phyloP scores from a whole-genome alignment of 2,888 invertebrate species.

The Crepidodera aurea region DNA sequence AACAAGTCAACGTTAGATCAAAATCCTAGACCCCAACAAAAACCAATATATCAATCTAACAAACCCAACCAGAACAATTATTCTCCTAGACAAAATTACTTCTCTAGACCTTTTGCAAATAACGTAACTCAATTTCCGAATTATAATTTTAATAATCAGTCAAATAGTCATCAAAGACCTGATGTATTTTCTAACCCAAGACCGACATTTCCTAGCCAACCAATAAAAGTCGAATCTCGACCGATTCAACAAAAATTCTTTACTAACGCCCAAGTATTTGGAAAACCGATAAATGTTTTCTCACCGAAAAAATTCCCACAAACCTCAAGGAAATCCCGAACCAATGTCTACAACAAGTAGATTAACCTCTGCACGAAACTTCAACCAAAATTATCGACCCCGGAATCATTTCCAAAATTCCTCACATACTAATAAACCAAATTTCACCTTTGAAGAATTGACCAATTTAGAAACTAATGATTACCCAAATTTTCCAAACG shows the following conservation, averaged over 20 bases:
- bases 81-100: not conserved
- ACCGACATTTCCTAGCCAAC: not conserved
- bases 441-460: not conserved
- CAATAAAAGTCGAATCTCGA: not conserved
- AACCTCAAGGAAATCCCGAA: not conserved
- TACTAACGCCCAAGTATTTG: not conserved
- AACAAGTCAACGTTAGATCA: constrained; percentile 5
- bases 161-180: not conserved
- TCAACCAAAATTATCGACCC: not conserved
- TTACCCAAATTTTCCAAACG: too few relatives aligned
- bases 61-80: not conserved
- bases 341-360: not conserved
- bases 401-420: not conserved
- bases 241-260: not conserved
- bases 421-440: not conserved
- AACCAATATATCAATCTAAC: not conserved
- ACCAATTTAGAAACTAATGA: not conserved
- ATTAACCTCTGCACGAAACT: not conserved
- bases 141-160: not conserved
- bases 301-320: not conserved
- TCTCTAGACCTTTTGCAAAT: not conserved
- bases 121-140: not conserved
- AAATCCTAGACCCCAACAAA: not conserved
- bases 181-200: not conserved
- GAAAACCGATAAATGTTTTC: not conserved